Conservation (phyloP, 2,113 vertebrate species). For the Tenebrosternarchus preto region DNA sequence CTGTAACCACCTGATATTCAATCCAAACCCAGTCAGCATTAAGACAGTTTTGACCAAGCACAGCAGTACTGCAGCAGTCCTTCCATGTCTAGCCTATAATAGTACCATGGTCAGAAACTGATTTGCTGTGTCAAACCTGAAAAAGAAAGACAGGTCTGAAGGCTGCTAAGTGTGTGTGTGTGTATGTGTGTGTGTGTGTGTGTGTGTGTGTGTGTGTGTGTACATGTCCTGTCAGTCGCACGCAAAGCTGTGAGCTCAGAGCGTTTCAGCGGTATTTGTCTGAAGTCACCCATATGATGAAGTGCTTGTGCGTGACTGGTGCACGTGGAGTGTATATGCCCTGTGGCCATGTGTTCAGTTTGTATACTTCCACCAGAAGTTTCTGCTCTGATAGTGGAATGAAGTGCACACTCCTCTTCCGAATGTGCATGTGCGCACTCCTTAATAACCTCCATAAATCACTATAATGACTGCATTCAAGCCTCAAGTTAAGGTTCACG, state of each 20-base stretch:
- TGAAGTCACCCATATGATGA: slow-evolving; percentile 66
- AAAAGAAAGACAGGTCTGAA: not conserved
- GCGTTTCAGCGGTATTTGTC: slow-evolving; percentile 22
- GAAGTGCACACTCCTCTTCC: slow-evolving; percentile 61
- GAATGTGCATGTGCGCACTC: slow-evolving; percentile 34
- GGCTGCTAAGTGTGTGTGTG: slow-evolving; percentile 28
- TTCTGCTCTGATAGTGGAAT: slow-evolving; percentile 54
- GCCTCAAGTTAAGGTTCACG: not conserved
- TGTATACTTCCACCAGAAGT: slow-evolving; percentile 53
- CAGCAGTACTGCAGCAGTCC: no score
- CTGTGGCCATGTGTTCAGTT: slow-evolving; percentile 53
- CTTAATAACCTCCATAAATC: slow-evolving; percentile 64
- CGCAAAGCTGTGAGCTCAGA: slow-evolving; percentile 39
- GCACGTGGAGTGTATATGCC: slow-evolving; percentile 56
- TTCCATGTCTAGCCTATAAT: no score
- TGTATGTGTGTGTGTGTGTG: no score
- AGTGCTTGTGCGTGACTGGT: slow-evolving; percentile 74
- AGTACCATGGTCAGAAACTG: no score
- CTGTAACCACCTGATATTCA: no score
- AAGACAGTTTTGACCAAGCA: no score
- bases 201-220: slow-evolving; percentile 1
- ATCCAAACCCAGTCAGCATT: no score
- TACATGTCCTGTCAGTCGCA: slow-evolving; percentile 36
- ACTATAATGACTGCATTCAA: slow-evolving; percentile 42
- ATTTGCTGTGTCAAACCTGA: not conserved